A percentile compares a stretch with the other conserved stretches of the same genome.
Conservation (phyloP, 2,888 invertebrate genomes). For the Drosophila diplacantha region DNA sequence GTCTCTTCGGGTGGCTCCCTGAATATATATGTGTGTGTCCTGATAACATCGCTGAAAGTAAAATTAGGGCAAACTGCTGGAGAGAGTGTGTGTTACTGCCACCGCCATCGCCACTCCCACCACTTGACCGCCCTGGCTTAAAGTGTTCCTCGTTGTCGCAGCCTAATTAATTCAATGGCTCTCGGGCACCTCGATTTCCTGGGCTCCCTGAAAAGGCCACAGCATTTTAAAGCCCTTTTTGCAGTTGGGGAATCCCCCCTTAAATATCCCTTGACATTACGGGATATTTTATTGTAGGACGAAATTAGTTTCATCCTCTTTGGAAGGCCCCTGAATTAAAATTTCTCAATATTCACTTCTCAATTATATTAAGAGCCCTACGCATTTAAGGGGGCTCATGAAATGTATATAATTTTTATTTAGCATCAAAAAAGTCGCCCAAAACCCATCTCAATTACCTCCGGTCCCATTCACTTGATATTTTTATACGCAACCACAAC, state of each 20-base stretch:
- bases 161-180: slow-evolving; percentile 68
- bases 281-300: background rate
- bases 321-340: too few species aligned
- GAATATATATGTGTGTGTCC: slow-evolving; percentile 50
- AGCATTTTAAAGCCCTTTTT: slow-evolving; percentile 21
- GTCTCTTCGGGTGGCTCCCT: slow-evolving; percentile 36
- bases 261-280: background rate
- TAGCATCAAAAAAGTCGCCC: background rate
- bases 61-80: slow-evolving; percentile 69
- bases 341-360: background rate
- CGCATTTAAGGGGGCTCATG: background rate
- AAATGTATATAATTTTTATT: background rate
- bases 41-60: slow-evolving; percentile 72
- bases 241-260: background rate
- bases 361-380: background rate
- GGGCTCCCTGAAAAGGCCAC: slow-evolving; percentile 8
- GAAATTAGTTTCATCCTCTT: background rate
- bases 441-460: background rate
- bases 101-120: slow-evolving; percentile 26
- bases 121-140: slow-evolving; percentile 45
- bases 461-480: background rate
- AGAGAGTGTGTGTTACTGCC: slow-evolving; percentile 25
- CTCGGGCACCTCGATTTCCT: slow-evolving; percentile 13
- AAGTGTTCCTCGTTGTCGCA: slow-evolving; percentile 58
- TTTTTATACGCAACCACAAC: slow-evolving; percentile 6